Evolutionary conservation across 2,797 vertebrate species (phyloP).

Genomic region (Chaetodon trifasciatus): DNA sequence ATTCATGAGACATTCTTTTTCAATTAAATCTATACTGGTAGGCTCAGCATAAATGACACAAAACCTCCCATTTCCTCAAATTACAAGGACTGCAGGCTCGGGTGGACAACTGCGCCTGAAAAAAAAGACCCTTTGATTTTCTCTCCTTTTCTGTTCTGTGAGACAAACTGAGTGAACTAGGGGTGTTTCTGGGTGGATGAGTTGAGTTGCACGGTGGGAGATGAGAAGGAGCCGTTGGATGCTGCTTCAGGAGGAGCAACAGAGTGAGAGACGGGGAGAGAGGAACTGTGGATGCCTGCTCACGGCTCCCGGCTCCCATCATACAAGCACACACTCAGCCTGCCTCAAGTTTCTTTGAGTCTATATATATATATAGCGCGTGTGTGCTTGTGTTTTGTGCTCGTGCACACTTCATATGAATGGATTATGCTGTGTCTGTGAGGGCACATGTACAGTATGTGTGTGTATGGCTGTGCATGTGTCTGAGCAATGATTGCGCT

Average conservation of each 20-base stretch:
- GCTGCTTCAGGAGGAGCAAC: conserved; percentile 60
- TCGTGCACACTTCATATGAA: conserved; percentile 22
- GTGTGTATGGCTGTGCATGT: conserved; percentile 36
- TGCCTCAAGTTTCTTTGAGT: conserved; percentile 46
- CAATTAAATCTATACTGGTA: conserved; percentile 74
- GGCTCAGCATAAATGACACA: conserved; percentile 68
- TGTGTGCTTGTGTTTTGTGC: conserved; percentile 15
- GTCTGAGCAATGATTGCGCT: conserved; percentile 65
- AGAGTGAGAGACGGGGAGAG: conserved; percentile 40
- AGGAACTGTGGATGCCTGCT: conserved; percentile 52
- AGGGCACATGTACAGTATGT: conserved; percentile 16
- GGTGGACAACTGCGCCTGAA: conserved; percentile 48
- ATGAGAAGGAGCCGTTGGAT: conserved; percentile 63
- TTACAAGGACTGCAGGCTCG: conserved; percentile 61
- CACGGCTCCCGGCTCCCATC: conserved; percentile 26
- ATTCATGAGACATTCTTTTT: conserved; percentile 74
- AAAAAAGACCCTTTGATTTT: conserved; percentile 56
- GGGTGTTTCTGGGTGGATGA: conserved; percentile 72
- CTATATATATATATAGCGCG: conserved; percentile 28
- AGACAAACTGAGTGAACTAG: conserved; percentile 61
- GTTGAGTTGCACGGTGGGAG: conserved; percentile 65
- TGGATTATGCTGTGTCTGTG: conserved; percentile 8
- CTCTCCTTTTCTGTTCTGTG: conserved; percentile 57
- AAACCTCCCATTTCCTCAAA: conserved; percentile 75
- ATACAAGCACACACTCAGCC: conserved; percentile 48